Evolutionary conservation across 2,888 invertebrate genomes (phyloP).

Genomic region (Augiades crinisus): DNA sequence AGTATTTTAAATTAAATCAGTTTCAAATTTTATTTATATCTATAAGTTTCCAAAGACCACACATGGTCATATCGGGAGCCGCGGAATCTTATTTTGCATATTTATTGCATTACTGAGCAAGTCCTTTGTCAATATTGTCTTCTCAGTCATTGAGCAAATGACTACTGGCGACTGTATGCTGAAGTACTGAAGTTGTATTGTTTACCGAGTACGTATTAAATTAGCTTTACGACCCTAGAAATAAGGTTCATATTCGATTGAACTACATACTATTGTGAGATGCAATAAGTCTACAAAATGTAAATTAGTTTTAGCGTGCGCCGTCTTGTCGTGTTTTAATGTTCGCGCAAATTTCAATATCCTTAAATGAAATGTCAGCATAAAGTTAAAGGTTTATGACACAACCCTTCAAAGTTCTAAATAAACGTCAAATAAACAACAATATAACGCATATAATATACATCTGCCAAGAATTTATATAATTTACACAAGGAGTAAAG

Average conservation of each 20-base stretch:
- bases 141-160: conserved; percentile 60
- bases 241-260: conserved; percentile 12
- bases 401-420: conserved; percentile 16
- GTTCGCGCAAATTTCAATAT: conserved; percentile 27
- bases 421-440: conserved; percentile 22
- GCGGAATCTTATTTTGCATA: conserved; percentile 64
- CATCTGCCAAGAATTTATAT: not conserved
- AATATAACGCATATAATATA: not conserved
- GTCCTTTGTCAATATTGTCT: conserved; percentile 76
- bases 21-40: not conserved
- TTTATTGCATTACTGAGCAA: conserved; percentile 70
- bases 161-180: conserved; percentile 35
- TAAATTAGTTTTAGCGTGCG: conserved; percentile 25
- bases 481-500: no score
- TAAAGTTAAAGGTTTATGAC: conserved; percentile 23
- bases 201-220: not conserved
- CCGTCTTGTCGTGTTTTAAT: conserved; percentile 25
- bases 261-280: conserved; percentile 9
- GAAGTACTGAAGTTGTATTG: conserved; percentile 15
- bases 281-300: conserved; percentile 25
- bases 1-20: no score
- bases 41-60: conserved; percentile 32
- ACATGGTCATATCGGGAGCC: conserved; percentile 32
- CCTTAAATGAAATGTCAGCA: conserved; percentile 26
- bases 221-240: not conserved